Base-by-base conservation (phyloP, 1,140 invertebrate species). In the Eueides isabella region DNA sequence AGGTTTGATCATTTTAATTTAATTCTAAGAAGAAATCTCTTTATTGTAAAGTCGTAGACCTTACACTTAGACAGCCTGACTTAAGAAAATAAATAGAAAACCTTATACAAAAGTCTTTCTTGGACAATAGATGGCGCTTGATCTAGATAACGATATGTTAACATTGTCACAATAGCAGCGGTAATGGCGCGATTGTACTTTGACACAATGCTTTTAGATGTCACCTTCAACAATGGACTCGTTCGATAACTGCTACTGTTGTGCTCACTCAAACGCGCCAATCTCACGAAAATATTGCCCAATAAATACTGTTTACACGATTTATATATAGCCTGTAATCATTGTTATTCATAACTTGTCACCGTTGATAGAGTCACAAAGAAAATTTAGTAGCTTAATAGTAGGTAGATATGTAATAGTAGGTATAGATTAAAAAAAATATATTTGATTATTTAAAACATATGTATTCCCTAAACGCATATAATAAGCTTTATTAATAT, bases 131-230 rank as follows among this genome's bases (percentile, higher is more conserved):
- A 92, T 92, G 90, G 89, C 89, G 90, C 86, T 92, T 90, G 90
- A 92, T 92, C 86, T 83, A 86, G 90, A 92, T 92, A 92, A 90
- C 88, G 89, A 92, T 91, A 91, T 91, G 90, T 91, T 90, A 92
- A 91, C 90, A 91, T 89, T 90, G 90, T 90, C 86, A 92, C 90
- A 92, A 92, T 89, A 84, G 89, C 84, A 84, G 73, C 88, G 87
- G 90, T 92, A 92, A 92, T 92, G 88, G 89, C 79, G 88, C 88
- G 88, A 90, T 91, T 92, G 88, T 91, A 86, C 88, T 88, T 87
- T 86, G 87, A 85, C 85, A 92, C 90, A 92, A 92, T 92, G 90
- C 90, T 90, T 92, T 90, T 85, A 90, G 89, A 86, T 90, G 88
- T 90, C 90, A 91, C 90, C 85, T 85, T 76, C 82, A 81, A 92